phyloP scores from a whole-genome alignment of 1,140 invertebrate species.

The Musca domestica region DNA sequence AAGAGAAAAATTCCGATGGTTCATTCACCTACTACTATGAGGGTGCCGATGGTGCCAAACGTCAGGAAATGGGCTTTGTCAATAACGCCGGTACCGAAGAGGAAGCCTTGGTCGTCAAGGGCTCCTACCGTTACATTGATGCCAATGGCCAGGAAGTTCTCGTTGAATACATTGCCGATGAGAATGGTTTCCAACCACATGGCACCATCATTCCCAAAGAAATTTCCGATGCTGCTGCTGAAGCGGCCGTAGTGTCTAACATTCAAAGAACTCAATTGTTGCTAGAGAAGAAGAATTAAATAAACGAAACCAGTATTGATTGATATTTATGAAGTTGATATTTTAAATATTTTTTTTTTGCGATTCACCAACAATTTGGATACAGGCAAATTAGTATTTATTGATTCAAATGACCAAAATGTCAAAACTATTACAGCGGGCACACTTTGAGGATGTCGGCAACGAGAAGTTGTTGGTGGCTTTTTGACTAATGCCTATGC shows the following conservation, averaged over 20 bases:
- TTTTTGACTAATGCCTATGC: not conserved
- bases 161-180: constrained; percentile 66
- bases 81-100: constrained; percentile 42
- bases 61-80: constrained; percentile 36
- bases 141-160: constrained; percentile 68
- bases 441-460: no score
- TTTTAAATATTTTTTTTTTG: not conserved
- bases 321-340: not conserved
- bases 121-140: constrained; percentile 61
- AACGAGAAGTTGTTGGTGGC: no score
- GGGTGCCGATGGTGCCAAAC: constrained; percentile 36
- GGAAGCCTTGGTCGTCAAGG: constrained; percentile 43
- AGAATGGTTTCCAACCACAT: constrained; percentile 64
- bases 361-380: not conserved
- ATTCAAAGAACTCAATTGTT: constrained; percentile 25
- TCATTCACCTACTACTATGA: constrained; percentile 43
- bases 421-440: constrained; percentile 10
- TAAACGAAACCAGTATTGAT: not conserved
- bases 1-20: constrained; percentile 38
- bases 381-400: not conserved
- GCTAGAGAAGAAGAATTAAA: not conserved
- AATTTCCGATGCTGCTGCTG: constrained; percentile 37
- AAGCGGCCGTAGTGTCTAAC: constrained; percentile 38
- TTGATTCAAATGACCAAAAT: not conserved
- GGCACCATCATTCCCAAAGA: constrained; percentile 59